A percentile compares a stretch with the other conserved stretches of the same genome.
phyloP scores from a whole-genome alignment of 2,888 invertebrate genomes.

The Corbicula japonica region DNA sequence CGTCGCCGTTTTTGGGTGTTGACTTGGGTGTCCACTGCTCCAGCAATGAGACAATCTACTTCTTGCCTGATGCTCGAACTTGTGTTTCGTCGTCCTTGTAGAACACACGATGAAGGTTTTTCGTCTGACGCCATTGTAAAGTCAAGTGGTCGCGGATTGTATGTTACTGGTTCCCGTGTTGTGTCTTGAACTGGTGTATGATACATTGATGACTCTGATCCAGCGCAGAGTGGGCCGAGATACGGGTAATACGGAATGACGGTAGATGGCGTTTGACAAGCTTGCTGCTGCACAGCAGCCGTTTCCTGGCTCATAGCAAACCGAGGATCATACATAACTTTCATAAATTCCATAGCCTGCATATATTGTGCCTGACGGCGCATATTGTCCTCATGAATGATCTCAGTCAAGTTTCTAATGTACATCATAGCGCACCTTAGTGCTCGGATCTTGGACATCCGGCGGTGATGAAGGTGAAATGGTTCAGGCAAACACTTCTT shows the following conservation, averaged over 20 bases:
- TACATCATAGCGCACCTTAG: conserved; percentile 75
- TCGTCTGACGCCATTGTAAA: conserved; percentile 22
- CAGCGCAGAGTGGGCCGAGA: conserved; percentile 37
- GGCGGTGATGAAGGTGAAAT: conserved; percentile 66
- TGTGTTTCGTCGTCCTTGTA: not conserved
- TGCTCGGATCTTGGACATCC: conserved; percentile 77
- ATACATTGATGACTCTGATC: conserved; percentile 14
- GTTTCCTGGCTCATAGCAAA: not conserved
- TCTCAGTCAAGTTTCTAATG: conserved; percentile 68
- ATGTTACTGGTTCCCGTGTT: too few species aligned
- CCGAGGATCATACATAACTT: conserved; percentile 18
- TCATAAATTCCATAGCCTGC: conserved; percentile 37
- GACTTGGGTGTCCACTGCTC: conserved; percentile 28
- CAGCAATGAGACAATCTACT: conserved; percentile 7
- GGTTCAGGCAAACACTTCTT: conserved; percentile 69
- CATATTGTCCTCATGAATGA: conserved; percentile 66
- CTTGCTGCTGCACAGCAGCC: not conserved
- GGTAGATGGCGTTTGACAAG: conserved; percentile 5
- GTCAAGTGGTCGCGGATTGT: conserved; percentile 50
- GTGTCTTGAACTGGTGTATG: conserved; percentile 52
- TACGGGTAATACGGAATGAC: conserved; percentile 43
- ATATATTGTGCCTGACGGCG: conserved; percentile 47
- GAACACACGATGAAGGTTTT: not conserved
- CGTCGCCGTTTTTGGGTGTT: conserved; percentile 10
- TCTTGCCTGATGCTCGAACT: not conserved